Evolutionary conservation across 2,113 vertebrate species (phyloP), one percentile per base, ranked within the genome.

Genomic region (Eptesicus fuscus): DNA sequence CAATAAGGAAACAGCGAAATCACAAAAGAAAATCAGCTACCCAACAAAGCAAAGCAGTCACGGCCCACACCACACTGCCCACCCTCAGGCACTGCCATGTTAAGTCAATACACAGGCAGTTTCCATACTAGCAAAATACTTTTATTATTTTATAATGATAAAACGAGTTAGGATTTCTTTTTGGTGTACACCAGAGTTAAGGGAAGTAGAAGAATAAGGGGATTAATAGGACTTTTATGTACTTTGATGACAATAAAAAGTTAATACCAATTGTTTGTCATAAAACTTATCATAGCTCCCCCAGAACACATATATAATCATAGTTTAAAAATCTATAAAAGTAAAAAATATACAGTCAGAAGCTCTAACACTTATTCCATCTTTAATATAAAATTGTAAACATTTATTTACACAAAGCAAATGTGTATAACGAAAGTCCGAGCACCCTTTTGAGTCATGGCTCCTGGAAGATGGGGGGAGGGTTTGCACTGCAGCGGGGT

Each of bases 331-430:
- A 99, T 98, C 98, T 98, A 99, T 99, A 99, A 99, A 99, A 99
- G 98, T 99, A 99, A 99, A 99, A 99, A 99, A 99, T 99, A 99
- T 98, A 99, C 98, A 99, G 98, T 99, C 98, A 98, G 98, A 98
- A 98, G 97, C 98, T 98, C 98, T 99, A 99, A 98, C 97, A 97
- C 97, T 98, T 98, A 98, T 98, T 98, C 97, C 98, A 98, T 98
- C 98, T 99, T 98, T 98, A 98, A 98, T 99, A 99, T 98, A 99
- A 99, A 99, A 99, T 95, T 99, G 98, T 99, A 99, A 99, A 99
- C 98, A 98, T 99, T 99, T 99, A 99, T 99, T 98, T 99, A 99
- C 98, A 99, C 98, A 98, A 98, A 98, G 98, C 98, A 98, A 98
- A 97, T 98, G 98, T 98, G 98, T 98, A 96, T 98, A 97, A 98